Conservation (phyloP, 30 jellyfish, hydroid and myxozoan species). For the Aurelia aurita region DNA sequence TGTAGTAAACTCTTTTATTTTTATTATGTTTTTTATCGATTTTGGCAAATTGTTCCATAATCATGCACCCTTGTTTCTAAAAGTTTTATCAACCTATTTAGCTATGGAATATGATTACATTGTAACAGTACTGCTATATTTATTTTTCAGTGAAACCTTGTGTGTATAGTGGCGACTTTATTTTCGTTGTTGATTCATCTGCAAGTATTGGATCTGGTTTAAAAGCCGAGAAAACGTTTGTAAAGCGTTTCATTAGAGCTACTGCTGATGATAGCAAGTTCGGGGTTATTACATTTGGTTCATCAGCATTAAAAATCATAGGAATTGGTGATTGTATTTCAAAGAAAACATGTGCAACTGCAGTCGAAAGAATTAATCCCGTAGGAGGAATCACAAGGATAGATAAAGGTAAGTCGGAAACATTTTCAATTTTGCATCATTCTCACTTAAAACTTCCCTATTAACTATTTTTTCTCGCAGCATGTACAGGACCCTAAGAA, state of each 20-base stretch:
- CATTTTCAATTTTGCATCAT: too few species aligned
- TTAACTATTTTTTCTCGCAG: too few species aligned
- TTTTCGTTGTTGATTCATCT: constrained; percentile 65
- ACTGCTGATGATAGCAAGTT: constrained; percentile 47
- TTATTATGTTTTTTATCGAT: too few species aligned
- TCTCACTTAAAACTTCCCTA: too few species aligned
- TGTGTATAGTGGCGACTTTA: constrained; percentile 52
- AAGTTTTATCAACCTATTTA: too few species aligned
- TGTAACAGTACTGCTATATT: too few species aligned
- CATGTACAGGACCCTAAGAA: too few species aligned
- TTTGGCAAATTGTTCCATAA: too few species aligned
- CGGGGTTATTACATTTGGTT: constrained; percentile 56
- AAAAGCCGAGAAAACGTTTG: constrained; percentile 37
- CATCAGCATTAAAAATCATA: constrained; percentile 15
- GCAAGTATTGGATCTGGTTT: constrained; percentile 45
- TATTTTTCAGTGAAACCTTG: constrained; percentile 60
- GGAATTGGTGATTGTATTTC: neutral
- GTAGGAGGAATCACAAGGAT: constrained; percentile 75
- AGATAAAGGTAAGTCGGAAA: constrained; percentile 65
- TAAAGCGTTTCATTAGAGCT: constrained; percentile 34
- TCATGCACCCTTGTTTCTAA: too few species aligned
- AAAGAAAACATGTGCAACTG: too few species aligned
- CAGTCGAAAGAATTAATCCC: constrained; percentile 12
- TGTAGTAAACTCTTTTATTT: too few species aligned
- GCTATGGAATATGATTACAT: too few species aligned